Evolutionary conservation across 2,888 invertebrate species (phyloP), one percentile per base, ranked within the genome.

Genomic region (Mongoloraphidia duomilia): DNA sequence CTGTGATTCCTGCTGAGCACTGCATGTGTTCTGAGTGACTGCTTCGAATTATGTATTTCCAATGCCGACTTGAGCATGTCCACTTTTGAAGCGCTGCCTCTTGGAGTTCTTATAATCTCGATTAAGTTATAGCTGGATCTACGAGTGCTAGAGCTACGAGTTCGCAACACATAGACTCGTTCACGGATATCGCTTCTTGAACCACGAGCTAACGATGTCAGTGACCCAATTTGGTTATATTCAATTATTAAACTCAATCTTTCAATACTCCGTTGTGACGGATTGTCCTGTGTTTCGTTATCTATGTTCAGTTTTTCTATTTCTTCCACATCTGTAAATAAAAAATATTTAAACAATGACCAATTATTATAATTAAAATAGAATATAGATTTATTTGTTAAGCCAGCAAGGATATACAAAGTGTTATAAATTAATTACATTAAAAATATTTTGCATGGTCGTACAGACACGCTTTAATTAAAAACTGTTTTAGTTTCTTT

Each of bases 161-260:
- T 57, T 46, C 64, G 54, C 6, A 59, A 54, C 35, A 61, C 49
- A 5, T 55, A 39, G n/a, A 50, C 52, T 36, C 53, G 51, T 34
- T 60, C 55, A 38, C 53, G 55, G 49, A 53, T 49, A 38, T 52
- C 46, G 45, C 56, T 52, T 34, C 79, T 67, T 3, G 79, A 79
- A 43, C 76, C 76, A 58, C 80, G 69, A 1, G 82, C 81, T 56
- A 85, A 61, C 0, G 84, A 85, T 53, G 82, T 77, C 44, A 85
- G 65, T 34, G 84, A 84, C 42, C 85, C 84, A 49, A 84, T 75
- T 55, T 83, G 84, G 63, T 85, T 85, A 64, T 78, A 84, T 57
- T 84, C 75, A 5, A 83, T 82, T 69, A 84, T 80, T 57, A 85
- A 73, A 61, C 83, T 83, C 42, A 85, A 65, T 41, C 85, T 69